Percentiles rank a stretch among this genome's conserved stretches.
phyloP scores from a whole-genome alignment of 2,113 vertebrate genomes.

The Cryptomyrus ogoouensis region DNA sequence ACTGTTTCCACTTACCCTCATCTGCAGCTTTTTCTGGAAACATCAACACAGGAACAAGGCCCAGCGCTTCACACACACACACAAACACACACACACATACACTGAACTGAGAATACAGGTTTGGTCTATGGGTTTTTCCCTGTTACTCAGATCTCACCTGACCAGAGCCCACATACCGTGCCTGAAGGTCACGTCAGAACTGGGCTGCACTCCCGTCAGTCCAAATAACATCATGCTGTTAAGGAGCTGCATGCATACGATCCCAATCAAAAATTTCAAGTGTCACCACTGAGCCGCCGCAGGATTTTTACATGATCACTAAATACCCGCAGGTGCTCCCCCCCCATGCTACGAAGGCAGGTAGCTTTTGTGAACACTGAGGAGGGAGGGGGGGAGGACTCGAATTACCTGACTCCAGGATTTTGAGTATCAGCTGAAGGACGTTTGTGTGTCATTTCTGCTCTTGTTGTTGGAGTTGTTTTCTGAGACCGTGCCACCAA shows the following conservation, averaged over 20 bases:
- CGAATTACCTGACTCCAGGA: not conserved
- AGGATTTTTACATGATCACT: too few relatives aligned
- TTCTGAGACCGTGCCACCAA: not conserved
- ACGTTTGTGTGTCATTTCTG: not conserved
- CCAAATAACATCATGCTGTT: not conserved
- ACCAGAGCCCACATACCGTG: not conserved
- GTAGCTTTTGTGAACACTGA: constrained; percentile 89
- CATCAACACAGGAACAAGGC: constrained; percentile 72
- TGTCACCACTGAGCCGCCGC: not conserved
- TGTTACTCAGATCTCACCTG: not conserved
- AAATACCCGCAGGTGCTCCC: constrained; percentile 76
- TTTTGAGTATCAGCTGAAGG: constrained; percentile 27
- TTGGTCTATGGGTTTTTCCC: not conserved
- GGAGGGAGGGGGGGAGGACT: constrained; percentile 13
- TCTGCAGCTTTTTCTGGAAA: constrained; percentile 61
- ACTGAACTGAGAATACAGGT: not conserved
- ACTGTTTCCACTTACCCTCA: constrained; percentile 31
- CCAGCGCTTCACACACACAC: constrained; percentile 62
- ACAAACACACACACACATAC: not conserved
- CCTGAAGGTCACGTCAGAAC: not conserved
- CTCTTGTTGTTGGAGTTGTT: not conserved
- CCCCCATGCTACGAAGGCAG: constrained; percentile 83
- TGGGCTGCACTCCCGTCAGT: not conserved
- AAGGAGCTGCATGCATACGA: not conserved
- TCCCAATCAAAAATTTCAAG: constrained; percentile 16